These are phyloP conservation scores for Scleropages formosus DNA, from an alignment of 2,797 vertebrate genomes.

Conservation along the genomic window DNA sequence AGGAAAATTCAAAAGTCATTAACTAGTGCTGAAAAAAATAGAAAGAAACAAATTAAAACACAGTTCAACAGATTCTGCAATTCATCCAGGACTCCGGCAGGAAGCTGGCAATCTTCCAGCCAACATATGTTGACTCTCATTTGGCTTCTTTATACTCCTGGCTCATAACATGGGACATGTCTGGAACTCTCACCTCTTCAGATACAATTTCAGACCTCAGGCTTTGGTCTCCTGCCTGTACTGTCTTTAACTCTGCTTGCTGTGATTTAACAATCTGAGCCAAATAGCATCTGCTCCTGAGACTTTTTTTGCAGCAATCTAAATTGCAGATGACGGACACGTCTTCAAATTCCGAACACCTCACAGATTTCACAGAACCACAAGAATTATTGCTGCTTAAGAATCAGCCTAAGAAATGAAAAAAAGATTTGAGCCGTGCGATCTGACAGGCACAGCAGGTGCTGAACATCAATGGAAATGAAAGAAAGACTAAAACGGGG, in stretches of 20 bases:
- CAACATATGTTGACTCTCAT: too few relatives aligned
- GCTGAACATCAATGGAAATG: neutral
- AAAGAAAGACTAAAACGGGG: too few relatives aligned
- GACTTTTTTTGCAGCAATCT: neutral
- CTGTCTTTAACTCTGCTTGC: constrained; percentile 12
- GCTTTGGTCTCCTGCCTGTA: constrained; percentile 3
- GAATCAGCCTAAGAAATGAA: neutral
- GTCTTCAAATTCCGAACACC: neutral
- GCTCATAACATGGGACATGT: neutral
- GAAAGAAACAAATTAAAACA: constrained; percentile 17
- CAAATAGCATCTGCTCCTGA: neutral
- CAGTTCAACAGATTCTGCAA: neutral
- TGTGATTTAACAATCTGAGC: neutral
- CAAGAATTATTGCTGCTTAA: neutral
- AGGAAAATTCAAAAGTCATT: constrained; percentile 8
- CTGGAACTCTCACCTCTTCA: neutral
- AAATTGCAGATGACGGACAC: neutral
- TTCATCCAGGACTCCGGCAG: constrained; percentile 9
- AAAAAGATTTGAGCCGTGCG: too few relatives aligned
- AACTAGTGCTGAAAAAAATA: constrained; percentile 11
- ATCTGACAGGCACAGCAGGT: neutral
- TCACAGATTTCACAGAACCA: constrained; percentile 8
- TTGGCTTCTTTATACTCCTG: neutral
- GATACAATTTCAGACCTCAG: constrained; percentile 3
- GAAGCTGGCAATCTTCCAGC: constrained; percentile 6